Evolutionary conservation across 2,113 vertebrate species (phyloP).

Genomic region (Rallus limicola): DNA sequence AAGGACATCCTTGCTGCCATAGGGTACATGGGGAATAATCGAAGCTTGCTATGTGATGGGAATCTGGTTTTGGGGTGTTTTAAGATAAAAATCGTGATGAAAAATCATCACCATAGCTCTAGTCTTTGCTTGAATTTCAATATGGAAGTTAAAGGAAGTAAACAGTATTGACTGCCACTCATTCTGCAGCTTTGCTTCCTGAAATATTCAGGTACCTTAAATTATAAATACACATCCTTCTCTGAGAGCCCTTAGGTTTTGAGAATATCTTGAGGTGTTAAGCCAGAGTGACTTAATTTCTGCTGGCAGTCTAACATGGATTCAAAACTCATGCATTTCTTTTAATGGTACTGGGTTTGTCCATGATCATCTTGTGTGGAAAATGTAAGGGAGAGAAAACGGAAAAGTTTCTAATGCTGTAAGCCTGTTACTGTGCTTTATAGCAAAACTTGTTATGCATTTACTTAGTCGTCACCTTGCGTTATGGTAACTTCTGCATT

Average conservation of each 20-base stretch:
- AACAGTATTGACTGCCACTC: background rate
- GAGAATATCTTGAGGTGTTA: background rate
- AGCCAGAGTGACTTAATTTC: background rate
- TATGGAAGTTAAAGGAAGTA: background rate
- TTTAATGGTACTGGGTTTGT: background rate
- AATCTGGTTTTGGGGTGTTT: background rate
- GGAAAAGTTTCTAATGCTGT: background rate
- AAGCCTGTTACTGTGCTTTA: background rate
- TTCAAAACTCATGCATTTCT: background rate
- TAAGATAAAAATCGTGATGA: background rate
- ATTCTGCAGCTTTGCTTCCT: background rate
- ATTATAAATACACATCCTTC: background rate
- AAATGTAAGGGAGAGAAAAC: background rate
- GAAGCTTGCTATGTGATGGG: background rate
- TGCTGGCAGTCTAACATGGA: background rate
- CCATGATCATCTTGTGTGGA: background rate
- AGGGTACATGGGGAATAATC: background rate
- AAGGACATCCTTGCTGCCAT: background rate
- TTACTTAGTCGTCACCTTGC: background rate
- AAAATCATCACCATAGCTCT: background rate
- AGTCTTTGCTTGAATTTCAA: background rate
- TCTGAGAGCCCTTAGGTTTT: background rate
- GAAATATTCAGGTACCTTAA: slow-evolving; percentile 2
- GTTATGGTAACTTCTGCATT: background rate
- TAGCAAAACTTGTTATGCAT: background rate